These are phyloP conservation scores for Lindbergichthys nudifrons DNA, from an alignment of 2,797 vertebrate species.

Conservation along the genomic window DNA sequence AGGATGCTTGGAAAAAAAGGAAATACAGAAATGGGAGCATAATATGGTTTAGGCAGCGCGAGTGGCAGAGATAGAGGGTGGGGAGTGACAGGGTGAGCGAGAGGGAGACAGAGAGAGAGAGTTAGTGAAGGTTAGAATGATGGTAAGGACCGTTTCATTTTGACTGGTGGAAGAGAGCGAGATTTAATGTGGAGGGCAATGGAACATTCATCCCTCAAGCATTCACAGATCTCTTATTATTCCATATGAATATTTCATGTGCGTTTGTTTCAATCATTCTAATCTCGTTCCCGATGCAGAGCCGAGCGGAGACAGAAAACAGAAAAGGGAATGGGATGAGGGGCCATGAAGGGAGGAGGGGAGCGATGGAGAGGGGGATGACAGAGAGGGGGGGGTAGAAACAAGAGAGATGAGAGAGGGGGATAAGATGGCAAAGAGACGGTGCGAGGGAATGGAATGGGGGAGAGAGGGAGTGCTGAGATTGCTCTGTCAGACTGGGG, in stretches of 20 bases:
- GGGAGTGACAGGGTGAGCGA: conserved; percentile 72
- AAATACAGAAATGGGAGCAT: conserved; percentile 65
- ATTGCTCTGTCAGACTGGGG: conserved; percentile 81
- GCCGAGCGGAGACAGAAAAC: conserved; percentile 76
- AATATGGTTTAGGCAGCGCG: conserved; percentile 73
- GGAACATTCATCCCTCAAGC: conserved; percentile 86
- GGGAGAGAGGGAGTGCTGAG: conserved; percentile 74
- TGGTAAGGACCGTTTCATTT: conserved; percentile 86
- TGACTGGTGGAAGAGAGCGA: conserved; percentile 81
- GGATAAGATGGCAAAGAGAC: conserved; percentile 80
- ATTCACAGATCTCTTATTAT: conserved; percentile 86
- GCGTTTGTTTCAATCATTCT: conserved; percentile 89
- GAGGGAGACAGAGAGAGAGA: conserved; percentile 78
- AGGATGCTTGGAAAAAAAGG: neutral
- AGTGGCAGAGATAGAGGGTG: conserved; percentile 70
- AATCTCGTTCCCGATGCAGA: conserved; percentile 83
- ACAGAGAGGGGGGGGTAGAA: conserved; percentile 34
- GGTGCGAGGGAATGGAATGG: conserved; percentile 58
- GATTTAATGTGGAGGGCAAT: conserved; percentile 86
- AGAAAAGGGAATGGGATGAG: conserved; percentile 62
- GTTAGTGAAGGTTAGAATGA: conserved; percentile 84
- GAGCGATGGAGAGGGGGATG: conserved; percentile 23
- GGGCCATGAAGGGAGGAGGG: conserved; percentile 43
- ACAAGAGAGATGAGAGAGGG: conserved; percentile 72
- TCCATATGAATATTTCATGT: conserved; percentile 89